Conservation (phyloP, 1,140 invertebrate genomes). For the Scylla paramamosain region DNA sequence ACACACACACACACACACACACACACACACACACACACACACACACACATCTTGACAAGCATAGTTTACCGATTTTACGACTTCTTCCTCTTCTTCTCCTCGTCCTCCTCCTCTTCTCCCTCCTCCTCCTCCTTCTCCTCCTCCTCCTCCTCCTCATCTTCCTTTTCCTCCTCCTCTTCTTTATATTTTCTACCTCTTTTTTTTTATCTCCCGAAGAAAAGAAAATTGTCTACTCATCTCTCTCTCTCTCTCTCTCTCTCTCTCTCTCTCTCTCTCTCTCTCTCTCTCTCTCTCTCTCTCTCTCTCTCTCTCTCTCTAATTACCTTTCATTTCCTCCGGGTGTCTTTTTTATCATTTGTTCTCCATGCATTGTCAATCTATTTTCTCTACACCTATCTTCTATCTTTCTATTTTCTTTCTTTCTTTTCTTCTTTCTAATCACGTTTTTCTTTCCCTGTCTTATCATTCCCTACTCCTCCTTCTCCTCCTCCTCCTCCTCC, state of each 20-base stretch:
- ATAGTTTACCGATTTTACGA: neutral
- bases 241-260: no score
- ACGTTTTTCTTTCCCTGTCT: no score
- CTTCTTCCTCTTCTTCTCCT: neutral
- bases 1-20: no score
- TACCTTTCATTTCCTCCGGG: neutral
- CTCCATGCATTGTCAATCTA: neutral
- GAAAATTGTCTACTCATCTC: no score
- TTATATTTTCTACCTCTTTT: neutral
- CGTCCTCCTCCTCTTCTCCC: neutral
- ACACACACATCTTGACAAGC: no score
- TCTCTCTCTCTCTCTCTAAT: constrained; percentile 32
- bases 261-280: constrained; percentile 39
- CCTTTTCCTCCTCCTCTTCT: neutral
- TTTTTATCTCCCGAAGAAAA: neutral
- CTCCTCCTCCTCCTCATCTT: neutral
- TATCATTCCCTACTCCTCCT: no score
- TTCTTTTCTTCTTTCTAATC: no score
- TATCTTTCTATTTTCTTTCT: no score
- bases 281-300: constrained; percentile 42
- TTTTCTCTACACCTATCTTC: no score
- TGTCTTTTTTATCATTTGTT: neutral
- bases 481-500: no score
- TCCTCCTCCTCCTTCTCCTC: neutral
- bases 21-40: no score